Base-by-base conservation (phyloP, 2,888 invertebrate species). In the Clusia tigrina region DNA sequence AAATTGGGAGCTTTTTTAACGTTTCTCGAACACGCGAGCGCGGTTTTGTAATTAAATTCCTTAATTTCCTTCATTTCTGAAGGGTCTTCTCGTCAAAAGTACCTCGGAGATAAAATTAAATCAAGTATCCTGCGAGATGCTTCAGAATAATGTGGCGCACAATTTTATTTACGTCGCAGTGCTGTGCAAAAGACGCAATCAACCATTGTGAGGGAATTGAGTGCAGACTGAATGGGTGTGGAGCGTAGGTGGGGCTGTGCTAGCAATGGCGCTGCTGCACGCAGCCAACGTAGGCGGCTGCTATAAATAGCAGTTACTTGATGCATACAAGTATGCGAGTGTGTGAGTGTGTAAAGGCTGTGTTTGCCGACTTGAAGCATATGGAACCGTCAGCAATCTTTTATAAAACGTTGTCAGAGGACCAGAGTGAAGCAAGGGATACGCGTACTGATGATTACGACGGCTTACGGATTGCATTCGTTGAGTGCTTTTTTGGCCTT, bases 121-220 rank as follows among this genome's bases (percentile, higher is more conserved):
- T 32, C 32, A 32, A 9, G 12, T 12, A 32, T 32, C 32, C 12
- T 32, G 5, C 6, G 12, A 32, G 32, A 32, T 32, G 12, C 12
- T 32, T 32, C 32, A 32, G 6, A 9, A 9, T 5, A 32, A 32
- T 25, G 18, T n/a, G 42, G 53, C 53, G 24, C n/a, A 25, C 15
- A 42, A n/a, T 42, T 42, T 42, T 42, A 42, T n/a, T 42, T 6
- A n/a, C n/a, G 42, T 42, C 42, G 42, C n/a, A 15, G n/a, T n/a
- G 42, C 15, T n/a, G 42, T 42, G 42, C 42, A 6, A 42, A 42
- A 42, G 42, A 42, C 42, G 42, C n/a, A 42, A 42, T 42, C 6
- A 42, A 3, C 42, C 9, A 42, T 10, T 42, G 42, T 3, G 9
- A 42, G 42, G 6, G 42, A n/a, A 3, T 42, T 10, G 32, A 42